Conservation (phyloP, 2,113 vertebrate genomes). For the Eidolon helvum region DNA sequence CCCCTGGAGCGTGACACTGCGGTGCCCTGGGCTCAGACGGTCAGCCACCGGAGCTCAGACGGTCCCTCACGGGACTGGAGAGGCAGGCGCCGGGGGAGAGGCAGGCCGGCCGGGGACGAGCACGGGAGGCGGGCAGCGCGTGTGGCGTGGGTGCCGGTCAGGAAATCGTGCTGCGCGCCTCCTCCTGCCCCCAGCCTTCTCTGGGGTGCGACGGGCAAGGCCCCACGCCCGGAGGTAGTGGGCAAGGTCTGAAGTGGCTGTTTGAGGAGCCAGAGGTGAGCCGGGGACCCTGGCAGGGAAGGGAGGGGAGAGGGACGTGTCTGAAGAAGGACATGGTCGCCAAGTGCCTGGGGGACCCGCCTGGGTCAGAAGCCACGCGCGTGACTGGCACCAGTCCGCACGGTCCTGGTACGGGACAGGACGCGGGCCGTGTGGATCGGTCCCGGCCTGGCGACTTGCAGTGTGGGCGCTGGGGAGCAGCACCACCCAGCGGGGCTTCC, state of each 20-base stretch:
- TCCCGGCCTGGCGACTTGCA: neutral
- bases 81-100: neutral
- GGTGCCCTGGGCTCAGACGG: too few relatives aligned
- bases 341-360: neutral
- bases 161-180: neutral
- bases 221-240: neutral
- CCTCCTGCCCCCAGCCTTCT: neutral
- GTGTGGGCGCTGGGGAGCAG: too few relatives aligned
- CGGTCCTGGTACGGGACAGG: neutral
- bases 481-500: neutral
- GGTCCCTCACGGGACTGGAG: accelerated
- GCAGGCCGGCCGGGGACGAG: neutral
- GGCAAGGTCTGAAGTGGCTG: neutral
- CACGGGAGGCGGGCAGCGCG: neutral
- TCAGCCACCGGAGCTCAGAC: neutral
- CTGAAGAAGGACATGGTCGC: neutral
- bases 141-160: neutral
- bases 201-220: neutral
- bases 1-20: neutral
- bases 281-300: neutral
- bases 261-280: neutral
- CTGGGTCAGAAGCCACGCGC: neutral
- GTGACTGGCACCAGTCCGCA: neutral
- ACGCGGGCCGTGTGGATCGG: neutral
- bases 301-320: neutral